These are phyloP conservation scores for Nymphalis c-album DNA, from an alignment of 2,888 invertebrate species.

Conservation along the genomic window DNA sequence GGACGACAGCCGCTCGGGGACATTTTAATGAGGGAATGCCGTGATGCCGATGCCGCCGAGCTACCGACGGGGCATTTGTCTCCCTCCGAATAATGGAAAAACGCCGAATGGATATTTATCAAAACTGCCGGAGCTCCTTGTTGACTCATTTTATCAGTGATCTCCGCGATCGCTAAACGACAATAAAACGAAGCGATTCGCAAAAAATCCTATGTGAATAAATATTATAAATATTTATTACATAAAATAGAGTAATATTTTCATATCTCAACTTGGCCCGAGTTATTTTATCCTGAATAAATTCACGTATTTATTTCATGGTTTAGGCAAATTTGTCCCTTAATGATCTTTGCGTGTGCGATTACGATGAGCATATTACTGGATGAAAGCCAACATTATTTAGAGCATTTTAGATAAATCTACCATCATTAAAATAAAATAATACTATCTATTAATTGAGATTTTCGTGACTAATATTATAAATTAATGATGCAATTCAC, in stretches of 20 bases:
- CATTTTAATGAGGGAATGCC: constrained; percentile 73
- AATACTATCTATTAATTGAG: neutral
- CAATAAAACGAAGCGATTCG: constrained; percentile 41
- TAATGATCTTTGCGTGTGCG: constrained; percentile 66
- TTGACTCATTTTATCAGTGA: constrained; percentile 56
- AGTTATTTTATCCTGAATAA: neutral
- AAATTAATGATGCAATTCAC: constrained; percentile 16
- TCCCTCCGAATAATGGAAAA: constrained; percentile 67
- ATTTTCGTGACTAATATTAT: neutral
- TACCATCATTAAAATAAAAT: neutral
- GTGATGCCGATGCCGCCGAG: constrained; percentile 60
- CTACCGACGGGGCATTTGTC: constrained; percentile 66
- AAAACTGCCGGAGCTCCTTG: constrained; percentile 54
- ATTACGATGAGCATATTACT: constrained; percentile 62
- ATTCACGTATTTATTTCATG: constrained; percentile 44
- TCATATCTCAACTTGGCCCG: neutral
- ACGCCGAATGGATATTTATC: constrained; percentile 72
- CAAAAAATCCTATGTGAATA: constrained; percentile 2
- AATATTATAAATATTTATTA: constrained; percentile 1
- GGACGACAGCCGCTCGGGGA: constrained; percentile 59
- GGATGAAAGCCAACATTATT: constrained; percentile 61
- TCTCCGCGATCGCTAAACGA: constrained; percentile 49
- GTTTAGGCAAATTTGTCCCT: constrained; percentile 63
- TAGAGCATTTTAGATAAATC: constrained; percentile 33
- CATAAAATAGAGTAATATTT: neutral